Conservation (phyloP, 2,797 vertebrate species). For the Sebastes wilsoni region DNA sequence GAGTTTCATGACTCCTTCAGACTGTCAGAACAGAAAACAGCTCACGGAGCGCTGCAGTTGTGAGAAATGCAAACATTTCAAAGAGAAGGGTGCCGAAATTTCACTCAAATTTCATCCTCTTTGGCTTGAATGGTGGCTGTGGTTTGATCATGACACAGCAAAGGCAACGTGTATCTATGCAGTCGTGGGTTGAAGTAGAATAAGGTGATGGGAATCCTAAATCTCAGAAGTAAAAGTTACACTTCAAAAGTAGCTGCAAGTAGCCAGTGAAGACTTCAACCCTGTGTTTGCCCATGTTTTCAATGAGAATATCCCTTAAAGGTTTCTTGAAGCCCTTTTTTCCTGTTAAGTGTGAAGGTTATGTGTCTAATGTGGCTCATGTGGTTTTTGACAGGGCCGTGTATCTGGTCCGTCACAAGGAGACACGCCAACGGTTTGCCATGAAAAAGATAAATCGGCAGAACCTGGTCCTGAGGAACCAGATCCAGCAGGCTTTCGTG, state of each 20-base stretch:
- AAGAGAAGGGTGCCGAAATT: not conserved
- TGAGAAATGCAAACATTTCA: not conserved
- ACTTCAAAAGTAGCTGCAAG: not conserved
- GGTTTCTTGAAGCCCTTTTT: not conserved
- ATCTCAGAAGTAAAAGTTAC: not conserved
- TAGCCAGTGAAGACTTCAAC: not conserved
- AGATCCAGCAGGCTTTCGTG: slow-evolving; percentile 98
- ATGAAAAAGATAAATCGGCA: slow-evolving; percentile 99
- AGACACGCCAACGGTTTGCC: slow-evolving; percentile 94
- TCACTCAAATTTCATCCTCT: not conserved
- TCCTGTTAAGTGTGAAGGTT: not conserved
- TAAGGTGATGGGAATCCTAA: not conserved
- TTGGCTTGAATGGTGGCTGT: not conserved
- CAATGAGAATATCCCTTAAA: not conserved
- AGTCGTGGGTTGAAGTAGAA: not conserved
- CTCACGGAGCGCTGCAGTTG: not conserved
- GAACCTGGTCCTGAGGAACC: slow-evolving; percentile 95
- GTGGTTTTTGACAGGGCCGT: slow-evolving; percentile 85
- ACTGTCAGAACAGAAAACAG: not conserved
- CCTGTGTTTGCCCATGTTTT: not conserved
- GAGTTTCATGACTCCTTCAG: not conserved
- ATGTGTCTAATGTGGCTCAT: not conserved
- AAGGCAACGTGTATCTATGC: not conserved
- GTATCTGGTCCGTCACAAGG: slow-evolving; percentile 93
- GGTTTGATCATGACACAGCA: not conserved